phyloP scores from a whole-genome alignment of 2,888 invertebrate species.

The Ennomos quercinarius region DNA sequence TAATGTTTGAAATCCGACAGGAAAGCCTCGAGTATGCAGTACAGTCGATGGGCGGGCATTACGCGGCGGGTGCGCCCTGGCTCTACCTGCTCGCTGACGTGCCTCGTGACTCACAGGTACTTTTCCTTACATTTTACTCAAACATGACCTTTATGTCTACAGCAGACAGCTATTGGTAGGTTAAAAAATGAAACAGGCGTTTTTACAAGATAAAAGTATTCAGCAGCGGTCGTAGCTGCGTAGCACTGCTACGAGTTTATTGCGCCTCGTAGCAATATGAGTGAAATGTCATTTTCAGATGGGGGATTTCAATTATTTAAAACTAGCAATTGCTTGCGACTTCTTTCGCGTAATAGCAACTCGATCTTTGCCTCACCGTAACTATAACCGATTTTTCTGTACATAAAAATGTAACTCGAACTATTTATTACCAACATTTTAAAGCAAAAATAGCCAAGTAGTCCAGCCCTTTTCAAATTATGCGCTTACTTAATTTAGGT shows the following conservation, averaged over 20 bases:
- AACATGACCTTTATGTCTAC: slow-evolving; percentile 8
- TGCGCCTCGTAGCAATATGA: slow-evolving; percentile 23
- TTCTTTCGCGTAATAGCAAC: no score
- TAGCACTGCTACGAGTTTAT: slow-evolving; percentile 26
- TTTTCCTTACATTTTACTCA: slow-evolving; percentile 8
- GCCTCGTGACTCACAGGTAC: slow-evolving; percentile 77
- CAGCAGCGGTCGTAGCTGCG: slow-evolving; percentile 3
- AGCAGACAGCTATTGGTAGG: slow-evolving; percentile 3
- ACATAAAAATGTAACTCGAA: no score
- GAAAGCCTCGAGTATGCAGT: slow-evolving; percentile 77
- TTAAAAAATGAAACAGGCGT: no score
- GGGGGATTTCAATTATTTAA: no score
- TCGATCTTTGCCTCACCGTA: no score
- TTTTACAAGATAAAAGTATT: neutral
- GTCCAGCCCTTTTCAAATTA: no score
- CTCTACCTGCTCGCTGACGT: slow-evolving; percentile 71
- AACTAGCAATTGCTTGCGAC: no score
- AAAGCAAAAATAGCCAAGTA: no score
- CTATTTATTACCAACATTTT: no score
- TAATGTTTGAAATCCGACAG: slow-evolving; percentile 45
- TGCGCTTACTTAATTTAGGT: slow-evolving; percentile 4
- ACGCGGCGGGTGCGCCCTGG: slow-evolving; percentile 69
- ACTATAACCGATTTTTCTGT: no score
- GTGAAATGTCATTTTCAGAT: no score
- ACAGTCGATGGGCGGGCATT: slow-evolving; percentile 83